Evolutionary conservation across 2,113 vertebrate species (phyloP).

Genomic region (Pongo abelii): DNA sequence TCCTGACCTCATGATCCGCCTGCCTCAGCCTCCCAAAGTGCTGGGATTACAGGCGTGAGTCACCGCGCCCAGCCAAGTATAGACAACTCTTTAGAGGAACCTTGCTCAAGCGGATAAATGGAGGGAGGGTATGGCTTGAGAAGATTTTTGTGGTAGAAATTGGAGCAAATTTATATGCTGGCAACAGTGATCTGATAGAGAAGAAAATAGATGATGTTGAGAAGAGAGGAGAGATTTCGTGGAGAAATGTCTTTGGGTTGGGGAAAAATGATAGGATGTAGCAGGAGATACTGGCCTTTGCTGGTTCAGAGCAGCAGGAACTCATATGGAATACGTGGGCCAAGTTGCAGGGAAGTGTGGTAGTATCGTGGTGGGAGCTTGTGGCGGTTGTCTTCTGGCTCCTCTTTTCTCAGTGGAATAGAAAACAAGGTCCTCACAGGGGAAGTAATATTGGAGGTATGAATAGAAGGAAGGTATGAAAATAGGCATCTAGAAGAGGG

Average conservation of each 20-base stretch:
- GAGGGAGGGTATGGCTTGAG: background rate
- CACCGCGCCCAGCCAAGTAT: too few relatives aligned
- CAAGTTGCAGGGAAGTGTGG: background rate
- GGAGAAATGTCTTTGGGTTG: background rate
- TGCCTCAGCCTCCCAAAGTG: too few relatives aligned
- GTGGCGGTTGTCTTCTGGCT: background rate
- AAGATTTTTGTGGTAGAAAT: conserved; percentile 21
- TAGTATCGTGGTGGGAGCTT: background rate
- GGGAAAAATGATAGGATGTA: background rate
- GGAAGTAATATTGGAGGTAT: background rate
- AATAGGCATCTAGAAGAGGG: background rate
- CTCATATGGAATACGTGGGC: background rate
- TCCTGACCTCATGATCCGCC: too few relatives aligned
- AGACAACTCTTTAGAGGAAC: background rate
- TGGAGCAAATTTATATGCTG: background rate
- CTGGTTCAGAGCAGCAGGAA: background rate
- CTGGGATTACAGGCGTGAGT: too few relatives aligned
- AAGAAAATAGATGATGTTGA: background rate
- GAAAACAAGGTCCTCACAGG: background rate
- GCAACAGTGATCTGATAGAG: background rate
- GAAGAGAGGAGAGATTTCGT: background rate
- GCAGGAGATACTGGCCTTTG: background rate
- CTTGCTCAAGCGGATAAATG: background rate
- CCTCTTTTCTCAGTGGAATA: conserved; percentile 11
- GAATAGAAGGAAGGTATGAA: background rate